phyloP scores from a whole-genome alignment of 2,113 vertebrate species.

The Polyodon spathula region DNA sequence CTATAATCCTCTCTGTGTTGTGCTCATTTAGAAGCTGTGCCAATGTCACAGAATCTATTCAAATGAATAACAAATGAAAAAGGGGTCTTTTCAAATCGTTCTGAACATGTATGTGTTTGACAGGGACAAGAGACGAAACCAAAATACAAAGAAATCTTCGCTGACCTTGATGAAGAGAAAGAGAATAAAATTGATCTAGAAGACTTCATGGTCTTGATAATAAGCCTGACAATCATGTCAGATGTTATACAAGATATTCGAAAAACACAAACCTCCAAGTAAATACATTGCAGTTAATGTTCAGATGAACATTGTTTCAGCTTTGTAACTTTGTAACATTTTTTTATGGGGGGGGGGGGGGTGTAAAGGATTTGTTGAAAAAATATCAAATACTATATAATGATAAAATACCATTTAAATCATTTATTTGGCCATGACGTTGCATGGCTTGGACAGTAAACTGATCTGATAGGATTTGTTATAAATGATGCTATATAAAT shows the following conservation, averaged over 20 bases:
- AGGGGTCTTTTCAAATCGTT: neutral
- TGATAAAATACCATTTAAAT: no score
- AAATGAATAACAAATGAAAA: no score
- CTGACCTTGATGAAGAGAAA: conserved; percentile 46
- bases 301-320: no score
- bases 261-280: conserved; percentile 30
- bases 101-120: neutral
- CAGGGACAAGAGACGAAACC: conserved; percentile 62
- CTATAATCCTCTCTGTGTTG: neutral
- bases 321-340: no score
- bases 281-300: neutral
- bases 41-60: neutral
- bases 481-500: no score
- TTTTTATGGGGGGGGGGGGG: no score
- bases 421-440: no score
- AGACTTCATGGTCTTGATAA: conserved; percentile 59
- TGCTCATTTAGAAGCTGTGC: neutral
- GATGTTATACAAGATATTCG: conserved; percentile 53
- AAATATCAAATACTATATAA: no score
- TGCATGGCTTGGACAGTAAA: no score
- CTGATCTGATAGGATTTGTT: no score
- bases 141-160: conserved; percentile 56
- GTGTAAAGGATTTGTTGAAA: no score
- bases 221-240: conserved; percentile 55
- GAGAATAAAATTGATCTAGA: conserved; percentile 57